Conservation (phyloP, 2,113 vertebrate species). For the Ifrita kowaldi region DNA sequence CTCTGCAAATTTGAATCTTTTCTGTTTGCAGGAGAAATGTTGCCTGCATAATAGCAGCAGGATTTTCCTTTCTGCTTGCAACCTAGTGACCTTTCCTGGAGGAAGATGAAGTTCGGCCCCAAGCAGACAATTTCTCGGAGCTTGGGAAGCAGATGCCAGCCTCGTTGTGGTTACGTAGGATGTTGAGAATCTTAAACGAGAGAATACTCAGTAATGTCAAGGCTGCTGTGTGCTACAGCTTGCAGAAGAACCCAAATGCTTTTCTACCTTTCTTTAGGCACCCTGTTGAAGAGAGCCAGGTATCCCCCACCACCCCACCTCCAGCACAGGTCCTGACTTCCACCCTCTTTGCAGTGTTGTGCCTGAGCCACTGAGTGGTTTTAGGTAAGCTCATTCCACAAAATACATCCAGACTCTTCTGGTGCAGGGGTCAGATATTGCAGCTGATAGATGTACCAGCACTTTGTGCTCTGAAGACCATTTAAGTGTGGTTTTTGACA, state of each 20-base stretch:
- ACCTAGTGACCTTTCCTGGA: background rate
- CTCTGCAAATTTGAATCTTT: background rate
- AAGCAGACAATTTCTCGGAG: background rate
- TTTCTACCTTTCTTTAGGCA: background rate
- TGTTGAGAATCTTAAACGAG: background rate
- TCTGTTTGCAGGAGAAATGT: background rate
- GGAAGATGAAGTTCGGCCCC: background rate
- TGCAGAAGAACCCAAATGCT: fast-evolving
- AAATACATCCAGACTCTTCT: background rate
- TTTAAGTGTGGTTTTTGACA: background rate
- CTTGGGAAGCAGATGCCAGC: background rate
- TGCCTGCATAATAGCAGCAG: background rate
- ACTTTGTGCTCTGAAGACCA: background rate
- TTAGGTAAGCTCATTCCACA: background rate
- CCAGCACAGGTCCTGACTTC: background rate
- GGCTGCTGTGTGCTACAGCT: background rate
- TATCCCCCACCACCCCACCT: background rate
- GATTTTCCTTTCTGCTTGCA: background rate
- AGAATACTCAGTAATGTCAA: background rate
- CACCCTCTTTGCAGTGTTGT: background rate
- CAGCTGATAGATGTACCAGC: background rate
- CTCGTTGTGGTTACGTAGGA: background rate
- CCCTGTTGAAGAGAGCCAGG: background rate
- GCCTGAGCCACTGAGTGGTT: fast-evolving
- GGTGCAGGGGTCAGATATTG: background rate